A percentile compares a stretch with the other conserved stretches of the same genome.
phyloP scores from a whole-genome alignment of 2,888 invertebrate species.

The Drosophila ustulata region DNA sequence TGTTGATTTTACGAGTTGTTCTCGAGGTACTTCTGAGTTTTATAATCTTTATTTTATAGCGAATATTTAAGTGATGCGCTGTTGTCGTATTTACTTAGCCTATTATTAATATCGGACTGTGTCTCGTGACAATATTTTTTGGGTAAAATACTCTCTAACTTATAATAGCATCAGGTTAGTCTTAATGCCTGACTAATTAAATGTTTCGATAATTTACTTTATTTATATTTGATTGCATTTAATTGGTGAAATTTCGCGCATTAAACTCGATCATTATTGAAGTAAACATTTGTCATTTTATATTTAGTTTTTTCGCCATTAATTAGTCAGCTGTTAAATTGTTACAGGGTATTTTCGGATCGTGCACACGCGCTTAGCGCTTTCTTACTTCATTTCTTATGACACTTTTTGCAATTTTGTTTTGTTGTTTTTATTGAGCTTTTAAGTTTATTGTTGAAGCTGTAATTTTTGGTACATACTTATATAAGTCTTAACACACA shows the following conservation, averaged over 20 bases:
- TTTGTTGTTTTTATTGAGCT: constrained; percentile 44
- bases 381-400: constrained; percentile 34
- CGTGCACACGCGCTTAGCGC: constrained; percentile 4
- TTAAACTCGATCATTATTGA: neutral
- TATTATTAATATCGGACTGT: constrained; percentile 10
- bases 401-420: constrained; percentile 33
- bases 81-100: constrained; percentile 9
- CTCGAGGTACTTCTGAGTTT: constrained; percentile 5
- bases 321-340: neutral
- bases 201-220: too few species aligned
- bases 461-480: constrained; percentile 31
- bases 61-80: constrained; percentile 6
- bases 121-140: constrained; percentile 20
- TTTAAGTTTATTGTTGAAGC: constrained; percentile 30
- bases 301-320: neutral
- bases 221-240: too few species aligned
- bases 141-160: neutral
- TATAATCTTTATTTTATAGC: constrained; percentile 4
- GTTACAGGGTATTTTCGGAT: constrained; percentile 16
- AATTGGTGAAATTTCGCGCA: too few species aligned
- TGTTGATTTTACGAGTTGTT: constrained; percentile 9
- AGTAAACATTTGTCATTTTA: neutral
- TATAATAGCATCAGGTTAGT: neutral
- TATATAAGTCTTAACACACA: constrained; percentile 20
- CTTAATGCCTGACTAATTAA: too few species aligned